Conservation (phyloP, 2,797 vertebrate species). For the Pseudocheirus occidentalis region DNA sequence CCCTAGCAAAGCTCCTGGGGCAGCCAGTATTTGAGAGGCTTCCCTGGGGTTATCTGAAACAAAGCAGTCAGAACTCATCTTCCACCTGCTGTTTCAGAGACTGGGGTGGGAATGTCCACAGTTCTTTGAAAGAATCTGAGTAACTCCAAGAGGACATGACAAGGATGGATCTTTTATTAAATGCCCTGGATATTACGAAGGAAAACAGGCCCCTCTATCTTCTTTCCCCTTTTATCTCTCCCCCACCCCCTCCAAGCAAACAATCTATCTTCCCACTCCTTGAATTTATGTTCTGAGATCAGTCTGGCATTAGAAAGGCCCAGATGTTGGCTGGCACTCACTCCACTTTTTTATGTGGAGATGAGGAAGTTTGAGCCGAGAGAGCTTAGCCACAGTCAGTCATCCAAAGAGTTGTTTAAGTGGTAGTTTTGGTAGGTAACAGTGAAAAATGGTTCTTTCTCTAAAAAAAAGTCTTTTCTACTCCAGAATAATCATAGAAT, state of each 20-base stretch:
- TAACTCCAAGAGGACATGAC: constrained; percentile 33
- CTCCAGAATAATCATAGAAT: background rate
- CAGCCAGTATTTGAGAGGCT: background rate
- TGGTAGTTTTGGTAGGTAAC: background rate
- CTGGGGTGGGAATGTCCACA: background rate
- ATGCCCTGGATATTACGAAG: constrained; percentile 35
- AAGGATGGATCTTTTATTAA: constrained; percentile 46
- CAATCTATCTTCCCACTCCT: constrained; percentile 43
- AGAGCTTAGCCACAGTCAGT: background rate
- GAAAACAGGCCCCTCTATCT: constrained; percentile 19
- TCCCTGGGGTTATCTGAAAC: background rate
- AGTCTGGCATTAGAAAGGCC: constrained; percentile 3
- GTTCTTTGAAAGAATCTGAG: background rate
- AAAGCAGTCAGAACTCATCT: background rate
- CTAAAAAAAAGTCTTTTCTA: background rate
- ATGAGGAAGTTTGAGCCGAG: background rate
- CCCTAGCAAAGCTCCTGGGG: background rate
- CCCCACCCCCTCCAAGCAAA: background rate
- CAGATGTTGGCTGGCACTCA: constrained; percentile 32
- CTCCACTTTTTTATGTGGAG: constrained; percentile 1
- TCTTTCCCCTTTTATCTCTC: background rate
- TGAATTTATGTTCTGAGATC: constrained; percentile 55
- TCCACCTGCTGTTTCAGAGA: background rate
- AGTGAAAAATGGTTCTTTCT: background rate
- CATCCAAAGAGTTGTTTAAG: background rate